Percentiles rank a stretch among this genome's conserved stretches.
phyloP scores from a whole-genome alignment of 2,888 invertebrate genomes.

The Eupithecia exiguata region DNA sequence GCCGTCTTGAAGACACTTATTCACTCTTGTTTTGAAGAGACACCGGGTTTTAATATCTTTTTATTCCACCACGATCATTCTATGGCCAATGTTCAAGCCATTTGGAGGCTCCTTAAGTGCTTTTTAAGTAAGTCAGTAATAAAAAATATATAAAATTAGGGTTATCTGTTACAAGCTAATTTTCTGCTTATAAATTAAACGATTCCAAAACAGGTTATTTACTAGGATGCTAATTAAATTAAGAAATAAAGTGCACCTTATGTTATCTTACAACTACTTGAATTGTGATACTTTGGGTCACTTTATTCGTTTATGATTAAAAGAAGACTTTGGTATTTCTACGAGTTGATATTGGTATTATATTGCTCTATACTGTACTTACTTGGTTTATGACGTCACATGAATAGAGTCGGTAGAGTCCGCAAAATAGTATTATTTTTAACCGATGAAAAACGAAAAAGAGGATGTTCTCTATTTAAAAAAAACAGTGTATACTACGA shows the following conservation, averaged over 20 bases:
- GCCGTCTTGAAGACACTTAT: background rate
- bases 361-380: background rate
- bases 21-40: background rate
- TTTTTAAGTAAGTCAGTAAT: slow-evolving; percentile 2
- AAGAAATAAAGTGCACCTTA: slow-evolving; percentile 9
- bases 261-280: background rate
- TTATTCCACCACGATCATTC: background rate
- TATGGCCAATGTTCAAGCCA: background rate
- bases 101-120: background rate
- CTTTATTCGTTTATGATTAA: background rate
- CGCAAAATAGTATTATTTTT: background rate
- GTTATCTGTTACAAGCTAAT: slow-evolving; percentile 10
- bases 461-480: no score
- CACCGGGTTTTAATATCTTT: background rate
- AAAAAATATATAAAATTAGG: slow-evolving; percentile 16
- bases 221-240: slow-evolving; percentile 18
- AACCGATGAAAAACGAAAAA: no score
- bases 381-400: background rate
- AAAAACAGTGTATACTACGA: no score
- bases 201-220: slow-evolving; percentile 8
- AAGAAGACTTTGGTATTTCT: background rate
- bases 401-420: background rate
- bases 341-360: background rate
- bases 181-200: slow-evolving; percentile 20
- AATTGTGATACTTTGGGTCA: background rate